Base-by-base conservation (phyloP, 2,888 invertebrate species). In the Portevinia maculata region DNA sequence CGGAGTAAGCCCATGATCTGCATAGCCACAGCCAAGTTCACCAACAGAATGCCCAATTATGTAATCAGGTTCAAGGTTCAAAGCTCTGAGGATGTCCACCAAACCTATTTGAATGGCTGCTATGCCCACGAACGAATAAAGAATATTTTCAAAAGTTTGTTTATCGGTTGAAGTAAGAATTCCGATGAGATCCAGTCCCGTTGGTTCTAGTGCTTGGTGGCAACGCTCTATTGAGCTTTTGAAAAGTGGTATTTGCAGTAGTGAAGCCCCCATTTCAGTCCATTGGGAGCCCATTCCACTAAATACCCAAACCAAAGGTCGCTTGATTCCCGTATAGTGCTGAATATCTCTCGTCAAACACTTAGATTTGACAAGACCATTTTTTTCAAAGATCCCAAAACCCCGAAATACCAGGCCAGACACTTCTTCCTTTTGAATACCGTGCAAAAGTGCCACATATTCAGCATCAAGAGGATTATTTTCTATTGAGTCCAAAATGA, bases 1-100 rank as follows among this genome's bases (percentile, higher is more conserved):
- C 0, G 95, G 94, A 0, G 97, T 96, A 85, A 98, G 93, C 85
- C 96, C 96, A 0, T 96, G 97, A 89, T 99, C 99, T 1, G 97
- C 98, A 91, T 99, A 99, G 0, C 96, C 98, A 90, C 99, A 98
- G 0, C 97, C 98, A 5, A 99, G 92, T 90, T 99, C 99, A 19
- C 99, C 99, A 0, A 97, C 96, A 7, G 98, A 98, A 90, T 98
- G 98, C 1, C 99, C 96, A 84, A 96, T 93, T 85, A 96, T 94
- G 30, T 94, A 94, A 89, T 96, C 95, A 8, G 96, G 94, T 55
- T 91, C 90, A 32, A 96, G 90, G 11, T 94, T 94, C 17, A 93
- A 88, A 3, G 90, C 91, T 59, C 89, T 91, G 52, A 96, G 90
- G 4, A 95, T 89, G 88, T 96, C 95, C 41, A 92, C 92, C 34